phyloP scores from a whole-genome alignment of 1,140 invertebrate species.

The Bombus terrestris region DNA sequence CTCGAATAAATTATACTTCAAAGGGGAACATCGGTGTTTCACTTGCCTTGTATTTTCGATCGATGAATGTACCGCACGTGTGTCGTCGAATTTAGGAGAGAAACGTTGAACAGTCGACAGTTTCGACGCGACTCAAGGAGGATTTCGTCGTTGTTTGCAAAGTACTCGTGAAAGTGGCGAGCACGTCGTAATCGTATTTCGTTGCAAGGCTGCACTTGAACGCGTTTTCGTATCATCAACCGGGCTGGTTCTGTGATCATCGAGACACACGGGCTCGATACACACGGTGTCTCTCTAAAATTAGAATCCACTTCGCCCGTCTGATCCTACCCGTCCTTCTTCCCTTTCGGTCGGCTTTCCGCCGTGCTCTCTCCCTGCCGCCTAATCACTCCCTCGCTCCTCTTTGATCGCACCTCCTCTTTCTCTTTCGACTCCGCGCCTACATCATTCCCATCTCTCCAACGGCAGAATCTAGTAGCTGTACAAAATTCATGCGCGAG shows the following conservation, averaged over 20 bases:
- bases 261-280: conserved; percentile 49
- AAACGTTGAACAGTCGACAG: too few relatives aligned
- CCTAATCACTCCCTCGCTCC: conserved; percentile 56
- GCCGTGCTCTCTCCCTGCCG: conserved; percentile 11
- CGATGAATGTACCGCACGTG: background rate
- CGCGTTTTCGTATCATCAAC: conserved; percentile 36
- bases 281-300: conserved; percentile 67
- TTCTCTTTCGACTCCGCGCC: background rate
- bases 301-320: conserved; percentile 71
- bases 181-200: conserved; percentile 53
- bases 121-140: conserved; percentile 4
- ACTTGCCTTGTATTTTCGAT: background rate
- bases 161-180: conserved; percentile 19
- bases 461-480: background rate
- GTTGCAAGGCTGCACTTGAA: conserved; percentile 49
- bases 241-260: conserved; percentile 37
- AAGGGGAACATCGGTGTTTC: too few relatives aligned
- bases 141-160: conserved; percentile 12
- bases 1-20: too few relatives aligned
- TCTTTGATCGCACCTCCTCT: conserved; percentile 54
- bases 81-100: background rate
- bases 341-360: conserved; percentile 31
- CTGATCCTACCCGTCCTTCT: conserved; percentile 59
- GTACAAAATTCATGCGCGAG: conserved; percentile 26
- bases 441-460: background rate